Percentiles rank a stretch among this genome's conserved stretches.
Conservation (phyloP, 2,113 vertebrate genomes). For the Nestor notabilis region DNA sequence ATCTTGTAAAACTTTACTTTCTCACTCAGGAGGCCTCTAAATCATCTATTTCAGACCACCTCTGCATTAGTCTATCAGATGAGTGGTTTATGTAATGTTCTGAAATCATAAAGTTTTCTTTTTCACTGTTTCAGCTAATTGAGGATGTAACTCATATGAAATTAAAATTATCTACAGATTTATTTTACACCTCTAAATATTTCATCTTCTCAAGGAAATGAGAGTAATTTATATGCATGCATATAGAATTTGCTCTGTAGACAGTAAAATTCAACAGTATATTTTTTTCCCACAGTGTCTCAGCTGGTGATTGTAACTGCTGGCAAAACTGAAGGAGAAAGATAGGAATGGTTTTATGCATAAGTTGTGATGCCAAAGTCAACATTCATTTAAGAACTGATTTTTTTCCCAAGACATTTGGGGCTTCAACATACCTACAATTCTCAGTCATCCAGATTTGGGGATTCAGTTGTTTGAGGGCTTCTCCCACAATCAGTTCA, state of each 20-base stretch:
- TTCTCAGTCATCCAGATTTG: neutral
- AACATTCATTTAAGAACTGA: neutral
- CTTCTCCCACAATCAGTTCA: neutral
- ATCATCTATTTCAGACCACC: neutral
- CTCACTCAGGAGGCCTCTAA: neutral
- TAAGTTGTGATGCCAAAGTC: neutral
- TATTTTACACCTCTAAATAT: constrained; percentile 4
- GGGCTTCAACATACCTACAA: neutral
- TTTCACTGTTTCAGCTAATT: constrained; percentile 12
- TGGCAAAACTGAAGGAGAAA: neutral
- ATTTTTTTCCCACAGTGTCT: neutral
- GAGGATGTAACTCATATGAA: neutral
- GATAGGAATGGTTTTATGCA: neutral
- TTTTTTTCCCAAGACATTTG: neutral
- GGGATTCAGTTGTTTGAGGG: neutral
- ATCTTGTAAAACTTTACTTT: neutral
- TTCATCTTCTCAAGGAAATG: neutral
- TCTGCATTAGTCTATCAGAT: neutral
- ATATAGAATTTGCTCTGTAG: neutral
- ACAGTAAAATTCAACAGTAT: neutral
- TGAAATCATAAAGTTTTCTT: constrained; percentile 18
- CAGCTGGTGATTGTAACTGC: neutral
- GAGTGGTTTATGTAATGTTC: neutral
- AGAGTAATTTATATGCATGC: neutral
- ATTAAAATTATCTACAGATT: neutral